Base-by-base conservation (phyloP, 2,113 vertebrate genomes). In the Mobula birostris region DNA sequence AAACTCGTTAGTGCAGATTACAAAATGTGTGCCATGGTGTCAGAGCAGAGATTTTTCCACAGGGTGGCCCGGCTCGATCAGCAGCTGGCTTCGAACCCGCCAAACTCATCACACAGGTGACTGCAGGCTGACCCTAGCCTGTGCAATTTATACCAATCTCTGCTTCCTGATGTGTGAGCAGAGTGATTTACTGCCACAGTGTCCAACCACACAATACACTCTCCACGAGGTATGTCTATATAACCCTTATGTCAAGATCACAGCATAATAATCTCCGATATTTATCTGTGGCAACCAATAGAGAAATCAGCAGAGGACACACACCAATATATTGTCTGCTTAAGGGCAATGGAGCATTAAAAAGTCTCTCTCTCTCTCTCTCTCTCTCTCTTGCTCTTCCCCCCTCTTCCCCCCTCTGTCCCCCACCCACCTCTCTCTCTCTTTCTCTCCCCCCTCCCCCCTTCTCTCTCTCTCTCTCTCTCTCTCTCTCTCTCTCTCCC, bases 61-160 rank as follows among this genome's bases (percentile, higher is more conserved):
- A 74, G 90, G 90, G 68, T 93, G 90, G 90, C 90, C 90, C 7
- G 48, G 66, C 90, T 74, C 68, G 32, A 93, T 72, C 90, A 93
- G 90, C 90, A 40, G 36, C 90, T 68, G 12, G 90, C 68, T 93
- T 72, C 17, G 90, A 48, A 72, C 68, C 68, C 15, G 70, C 90
- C 90, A 70, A 90, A 93, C 90, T 93, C 90, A 93, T 93, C 90
- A 93, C 90, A 93, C 90, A 93, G 90, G 90, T 93, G 90, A 93
- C 90, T 93, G 90, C 90, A 93, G 90, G 63, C 90, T 93, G 90
- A 93, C 90, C 90, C 90, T 93, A 68, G 90, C 36, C 90, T 93
- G 63, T 70, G 68, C 90, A 93, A 93, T 93, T 93, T 93, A 93
- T 93, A 93, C 90, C 90, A 93, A 74, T 93, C 90, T 93, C 68